Conservation (phyloP, 2,113 vertebrate species). For the Rhegmatorhina hoffmannsi region DNA sequence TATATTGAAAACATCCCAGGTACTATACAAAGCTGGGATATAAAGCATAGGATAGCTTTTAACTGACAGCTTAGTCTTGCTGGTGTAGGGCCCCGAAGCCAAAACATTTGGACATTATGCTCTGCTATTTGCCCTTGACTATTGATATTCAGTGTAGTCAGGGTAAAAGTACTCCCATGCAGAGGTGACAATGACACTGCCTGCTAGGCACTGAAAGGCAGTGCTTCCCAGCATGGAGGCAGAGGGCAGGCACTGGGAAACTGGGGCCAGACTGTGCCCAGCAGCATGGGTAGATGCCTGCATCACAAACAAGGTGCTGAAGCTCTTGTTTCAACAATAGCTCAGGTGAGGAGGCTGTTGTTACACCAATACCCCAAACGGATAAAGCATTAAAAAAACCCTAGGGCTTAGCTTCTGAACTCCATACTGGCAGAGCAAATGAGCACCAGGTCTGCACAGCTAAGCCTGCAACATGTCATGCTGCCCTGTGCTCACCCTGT, state of each 20-base stretch:
- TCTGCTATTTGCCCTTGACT: background rate
- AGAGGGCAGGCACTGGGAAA: background rate
- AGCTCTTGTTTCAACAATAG: background rate
- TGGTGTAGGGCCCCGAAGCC: background rate
- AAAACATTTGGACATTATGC: background rate
- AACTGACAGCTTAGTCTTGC: background rate
- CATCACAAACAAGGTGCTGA: fast-evolving
- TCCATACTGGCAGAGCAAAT: background rate
- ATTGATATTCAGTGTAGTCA: fast-evolving
- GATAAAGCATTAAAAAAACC: background rate
- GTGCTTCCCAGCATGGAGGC: background rate
- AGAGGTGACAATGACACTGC: fast-evolving
- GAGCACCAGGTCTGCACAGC: background rate
- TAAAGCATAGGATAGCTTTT: background rate
- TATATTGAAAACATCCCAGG: background rate
- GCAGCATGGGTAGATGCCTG: background rate
- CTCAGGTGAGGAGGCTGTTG: background rate
- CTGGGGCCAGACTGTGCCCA: fast-evolving
- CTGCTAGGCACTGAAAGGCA: fast-evolving
- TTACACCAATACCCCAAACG: background rate
- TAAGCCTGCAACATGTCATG: fast-evolving
- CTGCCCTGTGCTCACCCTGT: background rate
- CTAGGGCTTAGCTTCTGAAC: background rate
- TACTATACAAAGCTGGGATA: background rate
- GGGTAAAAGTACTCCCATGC: fast-evolving